Base-by-base conservation (phyloP, 2,797 vertebrate species). In the Phrynocephalus guinanensis region DNA sequence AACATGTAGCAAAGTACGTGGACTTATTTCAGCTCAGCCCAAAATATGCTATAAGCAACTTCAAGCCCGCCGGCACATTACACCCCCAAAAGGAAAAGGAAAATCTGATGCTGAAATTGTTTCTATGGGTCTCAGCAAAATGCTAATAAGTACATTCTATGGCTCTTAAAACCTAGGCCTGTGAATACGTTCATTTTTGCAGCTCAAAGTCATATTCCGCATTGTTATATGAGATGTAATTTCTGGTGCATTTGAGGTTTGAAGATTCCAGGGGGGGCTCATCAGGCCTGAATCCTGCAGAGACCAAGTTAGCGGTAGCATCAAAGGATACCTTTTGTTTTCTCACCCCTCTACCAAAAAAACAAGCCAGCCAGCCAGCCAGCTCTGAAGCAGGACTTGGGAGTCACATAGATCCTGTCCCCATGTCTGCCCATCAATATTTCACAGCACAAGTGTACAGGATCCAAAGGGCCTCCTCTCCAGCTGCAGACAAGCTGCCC, bases 271-370 rank as follows among this genome's bases (percentile, higher is more conserved):
- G 86, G 79, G 33, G 33, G 71, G 38, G 11, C 16, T 93, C 91
- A 86, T 89, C 86, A 92, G 63, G 79, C 24, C 80, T 78, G 30
- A 56, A 75, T 91, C 71, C 86, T 72, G 82, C 80, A 48, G 80
- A 90, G 82, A 48, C n/a, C 89, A 90, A 92, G 90, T 89, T 78
- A 20, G 87, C 75, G 87, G 76, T 79, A 88, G 60, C 86, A 90
- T 87, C 91, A 89, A 85, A 93, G 87, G 22, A 67, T 48, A 78
- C 67, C 0, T 82, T 13, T 52, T 11, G 82, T 70, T 90, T 44
- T 56, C 48, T 56, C 8, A 67, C 38, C 44, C 86, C 24, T 10
- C 10, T 15, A 33, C 20, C 6, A 52, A 79, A 38, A 73, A 24
- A 56, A 56, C 38, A 44, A 44, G 38, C 6, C 9, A 24, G 9